phyloP scores from a whole-genome alignment of 2,797 vertebrate species.

The Enteromius unitaeniatus region DNA sequence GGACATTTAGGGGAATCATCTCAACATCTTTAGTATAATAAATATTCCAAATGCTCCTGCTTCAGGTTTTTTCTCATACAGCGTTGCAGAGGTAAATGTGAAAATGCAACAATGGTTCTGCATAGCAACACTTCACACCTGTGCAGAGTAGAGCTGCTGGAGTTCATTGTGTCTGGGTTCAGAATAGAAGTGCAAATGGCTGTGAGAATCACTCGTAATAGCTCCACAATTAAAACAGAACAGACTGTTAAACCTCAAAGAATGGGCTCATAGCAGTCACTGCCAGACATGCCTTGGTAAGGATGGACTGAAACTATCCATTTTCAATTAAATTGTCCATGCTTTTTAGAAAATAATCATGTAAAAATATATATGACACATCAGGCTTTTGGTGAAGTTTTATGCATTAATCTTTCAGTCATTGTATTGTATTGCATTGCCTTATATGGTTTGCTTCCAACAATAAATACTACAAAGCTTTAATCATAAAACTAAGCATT shows the following conservation, averaged over 20 bases:
- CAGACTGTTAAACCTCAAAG: neutral
- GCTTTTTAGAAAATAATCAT: neutral
- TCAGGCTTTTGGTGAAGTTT: neutral
- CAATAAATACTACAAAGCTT: neutral
- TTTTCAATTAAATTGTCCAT: neutral
- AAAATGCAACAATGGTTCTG: neutral
- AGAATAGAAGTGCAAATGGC: conserved; percentile 23
- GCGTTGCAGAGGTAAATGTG: neutral
- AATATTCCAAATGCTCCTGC: neutral
- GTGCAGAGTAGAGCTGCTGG: neutral
- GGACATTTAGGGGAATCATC: neutral
- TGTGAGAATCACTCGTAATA: conserved; percentile 21
- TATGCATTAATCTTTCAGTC: neutral
- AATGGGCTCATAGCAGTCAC: neutral
- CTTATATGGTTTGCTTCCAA: neutral
- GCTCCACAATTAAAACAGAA: conserved; percentile 15
- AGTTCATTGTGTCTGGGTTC: conserved; percentile 17
- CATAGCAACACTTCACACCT: conserved; percentile 21
- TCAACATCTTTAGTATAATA: neutral
- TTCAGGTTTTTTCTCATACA: neutral
- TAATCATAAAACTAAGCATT: neutral
- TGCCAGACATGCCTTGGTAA: neutral
- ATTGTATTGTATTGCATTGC: neutral
- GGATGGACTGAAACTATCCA: neutral
- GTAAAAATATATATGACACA: neutral